Base-by-base conservation (phyloP, 2,888 invertebrate genomes). In the Acanthosepion pharaonis region DNA sequence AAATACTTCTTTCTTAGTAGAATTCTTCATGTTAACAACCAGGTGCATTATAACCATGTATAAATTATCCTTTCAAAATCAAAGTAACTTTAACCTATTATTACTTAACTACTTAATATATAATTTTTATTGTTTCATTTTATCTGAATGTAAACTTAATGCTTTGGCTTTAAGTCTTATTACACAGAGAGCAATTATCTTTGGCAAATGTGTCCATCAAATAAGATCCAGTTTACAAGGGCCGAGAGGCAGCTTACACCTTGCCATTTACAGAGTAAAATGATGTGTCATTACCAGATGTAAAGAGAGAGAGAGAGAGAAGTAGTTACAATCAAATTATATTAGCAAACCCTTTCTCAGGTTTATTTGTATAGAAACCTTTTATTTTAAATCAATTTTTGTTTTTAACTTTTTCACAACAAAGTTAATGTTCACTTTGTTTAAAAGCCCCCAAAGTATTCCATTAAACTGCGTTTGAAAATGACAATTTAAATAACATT, bases 391-490 rank as follows among this genome's bases (percentile, higher is more conserved):
- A 78, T 78, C 78, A 78, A 78, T 78, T 78, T 78, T n/a, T 11
- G 78, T 78, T 78, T 78, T 78, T 78, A 78, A 78, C 78, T 78
- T 78, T 78, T n/a, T n/a, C n/a, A 78, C 11, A 78, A 78, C 78
- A 78, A 78, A 78, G 78, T 78, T 78, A 78, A 78, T 18, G 78
- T 78, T 78, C 78, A 78, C 78, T 78, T 78, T 78, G 78, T n/a
- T n/a, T 78, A 78, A 78, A 78, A 78, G 78, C 78, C 78, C n/a
- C n/a, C 78, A 78, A 78, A 78, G 78, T 78, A 78, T 78, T 78
- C 78, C 78, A 78, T 78, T 78, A 78, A 78, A 78, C 78, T n/a
- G 15, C n/a, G 78, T 78, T 78, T 78, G 23, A 78, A 78, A 78
- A 78, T 78, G 78, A 78, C 78, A 78, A 78, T 78, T 78, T 78